A percentile compares a stretch with the other conserved stretches of the same genome.
These are phyloP conservation scores for Caenorhabditis japonica DNA, from an alignment of 2,888 invertebrate genomes.

Conservation along the genomic window DNA sequence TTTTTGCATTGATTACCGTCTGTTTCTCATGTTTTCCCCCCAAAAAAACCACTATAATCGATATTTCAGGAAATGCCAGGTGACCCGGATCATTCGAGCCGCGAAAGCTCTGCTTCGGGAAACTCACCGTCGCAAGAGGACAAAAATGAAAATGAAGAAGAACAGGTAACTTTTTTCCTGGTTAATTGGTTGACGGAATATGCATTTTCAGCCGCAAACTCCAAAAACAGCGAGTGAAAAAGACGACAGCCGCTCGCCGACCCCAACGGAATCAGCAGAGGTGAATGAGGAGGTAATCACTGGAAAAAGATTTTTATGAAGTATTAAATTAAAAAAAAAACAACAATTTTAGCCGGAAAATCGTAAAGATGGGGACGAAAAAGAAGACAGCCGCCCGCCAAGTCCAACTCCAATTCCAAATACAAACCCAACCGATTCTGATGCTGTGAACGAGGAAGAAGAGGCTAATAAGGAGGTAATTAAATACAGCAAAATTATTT, in stretches of 20 bases:
- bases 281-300: slow-evolving; percentile 9
- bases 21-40: too few relatives aligned
- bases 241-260: slow-evolving; percentile 1
- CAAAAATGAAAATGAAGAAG: slow-evolving; percentile 4
- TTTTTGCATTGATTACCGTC: too few relatives aligned
- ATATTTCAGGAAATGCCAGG: too few relatives aligned
- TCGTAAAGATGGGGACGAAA: slow-evolving; percentile 2
- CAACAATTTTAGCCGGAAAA: slow-evolving; percentile 15
- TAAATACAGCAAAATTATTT: too few relatives aligned
- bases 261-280: slow-evolving; percentile 1
- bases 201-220: slow-evolving; percentile 13
- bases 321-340: not conserved
- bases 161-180: slow-evolving; percentile 4
- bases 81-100: too few relatives aligned
- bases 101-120: slow-evolving; percentile 1
- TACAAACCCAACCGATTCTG: not conserved
- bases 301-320: not conserved
- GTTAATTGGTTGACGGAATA: not conserved
- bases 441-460: slow-evolving; percentile 12
- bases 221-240: slow-evolving; percentile 10
- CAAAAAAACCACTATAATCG: too few relatives aligned
- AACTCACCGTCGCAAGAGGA: not conserved
- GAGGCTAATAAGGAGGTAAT: too few relatives aligned
- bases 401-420: too few relatives aligned
- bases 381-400: slow-evolving; percentile 2